A percentile compares a stretch with the other conserved stretches of the same genome.
phyloP scores from a whole-genome alignment of 1,140 invertebrate species.

The Trissolcus basalis region DNA sequence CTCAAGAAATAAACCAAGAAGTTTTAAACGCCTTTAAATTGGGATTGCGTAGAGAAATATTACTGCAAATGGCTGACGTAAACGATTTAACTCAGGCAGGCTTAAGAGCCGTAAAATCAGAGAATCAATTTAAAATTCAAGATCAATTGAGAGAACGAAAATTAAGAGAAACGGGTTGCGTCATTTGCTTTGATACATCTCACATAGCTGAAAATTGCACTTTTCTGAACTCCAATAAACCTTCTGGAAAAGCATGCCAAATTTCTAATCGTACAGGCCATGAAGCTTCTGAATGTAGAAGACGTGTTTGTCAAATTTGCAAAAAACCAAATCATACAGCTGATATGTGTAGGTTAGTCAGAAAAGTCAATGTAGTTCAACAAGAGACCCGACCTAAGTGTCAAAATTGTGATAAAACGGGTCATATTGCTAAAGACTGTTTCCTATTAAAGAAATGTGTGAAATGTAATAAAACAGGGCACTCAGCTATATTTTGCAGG shows the following conservation, averaged over 20 bases:
- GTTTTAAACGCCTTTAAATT: background rate
- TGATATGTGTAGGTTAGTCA: background rate
- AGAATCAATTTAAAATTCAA: background rate
- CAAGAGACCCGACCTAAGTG: background rate
- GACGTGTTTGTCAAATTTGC: slow-evolving; percentile 7
- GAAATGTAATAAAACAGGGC: background rate
- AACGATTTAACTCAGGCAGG: background rate
- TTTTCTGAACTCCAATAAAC: background rate
- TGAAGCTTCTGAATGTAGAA: background rate
- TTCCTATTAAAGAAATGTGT: background rate
- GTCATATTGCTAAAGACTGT: background rate
- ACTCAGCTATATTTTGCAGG: background rate
- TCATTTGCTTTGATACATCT: background rate
- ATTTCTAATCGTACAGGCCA: background rate
- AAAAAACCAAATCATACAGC: slow-evolving; percentile 18
- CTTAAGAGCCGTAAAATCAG: background rate
- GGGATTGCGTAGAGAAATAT: background rate
- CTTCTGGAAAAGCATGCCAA: background rate
- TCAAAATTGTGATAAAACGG: slow-evolving; percentile 6
- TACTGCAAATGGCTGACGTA: background rate
- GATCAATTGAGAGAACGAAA: background rate
- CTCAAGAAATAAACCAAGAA: background rate
- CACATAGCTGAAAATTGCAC: background rate
- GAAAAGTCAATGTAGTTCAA: background rate
- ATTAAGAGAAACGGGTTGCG: background rate